These are phyloP conservation scores for Cerceris ruficornis DNA, from an alignment of 2,888 invertebrate species.

Conservation along the genomic window DNA sequence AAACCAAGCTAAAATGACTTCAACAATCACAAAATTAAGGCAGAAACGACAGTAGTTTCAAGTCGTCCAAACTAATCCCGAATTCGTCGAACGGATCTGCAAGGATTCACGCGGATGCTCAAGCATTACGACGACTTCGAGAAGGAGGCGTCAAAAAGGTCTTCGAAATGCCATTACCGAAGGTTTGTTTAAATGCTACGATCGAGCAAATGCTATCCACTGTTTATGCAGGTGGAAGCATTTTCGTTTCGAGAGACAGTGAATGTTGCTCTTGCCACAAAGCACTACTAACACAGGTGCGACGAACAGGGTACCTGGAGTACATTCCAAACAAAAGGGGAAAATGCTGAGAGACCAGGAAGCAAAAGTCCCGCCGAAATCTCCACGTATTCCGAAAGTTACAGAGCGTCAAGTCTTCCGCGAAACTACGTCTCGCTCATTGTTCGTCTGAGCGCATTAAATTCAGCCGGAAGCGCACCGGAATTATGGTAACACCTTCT, in stretches of 20 bases:
- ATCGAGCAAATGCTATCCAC: slow-evolving; percentile 13
- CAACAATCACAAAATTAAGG: background rate
- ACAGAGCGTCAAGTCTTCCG: background rate
- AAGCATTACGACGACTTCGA: background rate
- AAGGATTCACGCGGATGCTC: background rate
- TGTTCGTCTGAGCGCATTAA: background rate
- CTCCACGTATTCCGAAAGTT: slow-evolving; percentile 2
- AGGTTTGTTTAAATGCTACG: slow-evolving; percentile 23
- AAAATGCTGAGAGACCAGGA: slow-evolving; percentile 9
- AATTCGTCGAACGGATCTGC: background rate
- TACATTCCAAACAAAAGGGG: slow-evolving; percentile 20
- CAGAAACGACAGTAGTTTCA: no score
- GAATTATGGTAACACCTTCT: slow-evolving; percentile 3
- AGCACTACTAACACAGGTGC: background rate
- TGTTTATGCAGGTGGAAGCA: slow-evolving; percentile 19
- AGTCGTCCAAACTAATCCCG: background rate
- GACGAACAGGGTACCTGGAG: slow-evolving; percentile 9
- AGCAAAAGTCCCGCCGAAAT: slow-evolving; percentile 5
- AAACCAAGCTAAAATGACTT: background rate
- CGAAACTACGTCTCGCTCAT: background rate
- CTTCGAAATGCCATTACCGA: slow-evolving; percentile 7
- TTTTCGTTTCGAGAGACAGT: slow-evolving; percentile 20
- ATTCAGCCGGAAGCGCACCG: background rate
- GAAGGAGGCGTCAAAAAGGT: background rate
- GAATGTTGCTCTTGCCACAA: background rate